phyloP scores from a whole-genome alignment of 2,888 invertebrate genomes.

The Callyntrura guangdongensis region DNA sequence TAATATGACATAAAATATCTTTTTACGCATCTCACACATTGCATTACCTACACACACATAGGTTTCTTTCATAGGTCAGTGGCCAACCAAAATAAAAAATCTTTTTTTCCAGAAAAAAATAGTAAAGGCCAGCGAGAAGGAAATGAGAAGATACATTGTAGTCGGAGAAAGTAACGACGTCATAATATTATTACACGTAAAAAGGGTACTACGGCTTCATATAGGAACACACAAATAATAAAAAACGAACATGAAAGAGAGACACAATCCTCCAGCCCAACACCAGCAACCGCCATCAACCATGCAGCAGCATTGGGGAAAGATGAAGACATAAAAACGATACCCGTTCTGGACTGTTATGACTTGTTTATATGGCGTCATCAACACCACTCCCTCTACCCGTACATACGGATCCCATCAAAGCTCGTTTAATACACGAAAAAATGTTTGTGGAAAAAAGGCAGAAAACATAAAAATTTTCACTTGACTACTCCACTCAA shows the following conservation, averaged over 20 bases:
- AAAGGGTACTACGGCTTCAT: not conserved
- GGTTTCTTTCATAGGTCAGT: conserved; percentile 15
- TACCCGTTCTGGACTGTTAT: conserved; percentile 1
- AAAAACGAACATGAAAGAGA: conserved; percentile 9
- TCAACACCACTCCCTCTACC: conserved; percentile 36
- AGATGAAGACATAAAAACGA: conserved; percentile 58
- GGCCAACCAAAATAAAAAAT: conserved; percentile 5
- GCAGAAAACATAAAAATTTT: conserved; percentile 22
- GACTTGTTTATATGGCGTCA: conserved; percentile 16
- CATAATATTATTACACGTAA: conserved; percentile 45
- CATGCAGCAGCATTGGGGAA: not conserved
- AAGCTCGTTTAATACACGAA: not conserved
- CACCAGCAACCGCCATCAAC: not conserved
- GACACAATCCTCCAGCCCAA: not conserved
- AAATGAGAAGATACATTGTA: conserved; percentile 38
- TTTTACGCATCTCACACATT: conserved; percentile 63
- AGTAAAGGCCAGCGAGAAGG: conserved; percentile 18
- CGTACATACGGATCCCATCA: conserved; percentile 25
- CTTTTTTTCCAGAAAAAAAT: conserved; percentile 35
- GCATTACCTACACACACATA: conserved; percentile 15
- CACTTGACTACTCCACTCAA: conserved; percentile 26
- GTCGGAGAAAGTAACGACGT: conserved; percentile 21
- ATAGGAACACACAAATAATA: conserved; percentile 18
- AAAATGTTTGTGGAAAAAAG: conserved; percentile 32
- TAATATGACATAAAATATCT: conserved; percentile 63